Conservation (phyloP, 92 coral and sea anemone genomes). For the Actinernus sp. region DNA sequence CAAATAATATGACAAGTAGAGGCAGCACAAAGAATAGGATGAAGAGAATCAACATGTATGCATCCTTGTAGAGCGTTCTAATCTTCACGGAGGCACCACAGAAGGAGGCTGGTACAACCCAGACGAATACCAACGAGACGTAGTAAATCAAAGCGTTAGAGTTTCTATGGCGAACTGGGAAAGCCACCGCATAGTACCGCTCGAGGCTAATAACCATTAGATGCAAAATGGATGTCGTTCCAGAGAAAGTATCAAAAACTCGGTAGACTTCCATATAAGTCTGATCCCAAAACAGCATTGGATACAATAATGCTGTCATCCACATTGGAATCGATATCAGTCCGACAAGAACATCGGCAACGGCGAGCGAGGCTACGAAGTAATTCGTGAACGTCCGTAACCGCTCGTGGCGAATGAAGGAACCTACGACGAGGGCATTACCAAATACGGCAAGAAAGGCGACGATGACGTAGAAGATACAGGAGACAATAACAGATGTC, state of each 20-base stretch:
- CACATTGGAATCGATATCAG: conserved; percentile 83
- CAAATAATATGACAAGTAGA: conserved; percentile 69
- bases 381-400: conserved; percentile 84
- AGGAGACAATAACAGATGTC: conserved; percentile 38
- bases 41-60: conserved; percentile 71
- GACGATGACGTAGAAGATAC: conserved; percentile 74
- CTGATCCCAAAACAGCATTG: conserved; percentile 7
- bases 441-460: conserved; percentile 83
- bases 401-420: conserved; percentile 80
- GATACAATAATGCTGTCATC: conserved; percentile 23
- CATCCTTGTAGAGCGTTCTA: conserved; percentile 30
- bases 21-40: conserved; percentile 72
- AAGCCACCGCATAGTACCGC: conserved; percentile 78
- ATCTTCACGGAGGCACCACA: conserved; percentile 46
- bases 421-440: conserved; percentile 83
- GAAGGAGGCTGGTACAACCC: conserved; percentile 78
- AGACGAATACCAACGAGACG: conserved; percentile 59
- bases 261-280: conserved; percentile 27
- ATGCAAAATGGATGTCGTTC: conserved; percentile 80
- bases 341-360: conserved; percentile 83
- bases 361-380: conserved; percentile 80
- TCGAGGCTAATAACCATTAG: conserved; percentile 85
- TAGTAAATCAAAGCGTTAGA: conserved; percentile 59
- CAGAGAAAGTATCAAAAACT: conserved; percentile 73
- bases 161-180: conserved; percentile 89